Evolutionary conservation across 2,888 invertebrate genomes (phyloP).

Genomic region (Drosophila mayaguana): DNA sequence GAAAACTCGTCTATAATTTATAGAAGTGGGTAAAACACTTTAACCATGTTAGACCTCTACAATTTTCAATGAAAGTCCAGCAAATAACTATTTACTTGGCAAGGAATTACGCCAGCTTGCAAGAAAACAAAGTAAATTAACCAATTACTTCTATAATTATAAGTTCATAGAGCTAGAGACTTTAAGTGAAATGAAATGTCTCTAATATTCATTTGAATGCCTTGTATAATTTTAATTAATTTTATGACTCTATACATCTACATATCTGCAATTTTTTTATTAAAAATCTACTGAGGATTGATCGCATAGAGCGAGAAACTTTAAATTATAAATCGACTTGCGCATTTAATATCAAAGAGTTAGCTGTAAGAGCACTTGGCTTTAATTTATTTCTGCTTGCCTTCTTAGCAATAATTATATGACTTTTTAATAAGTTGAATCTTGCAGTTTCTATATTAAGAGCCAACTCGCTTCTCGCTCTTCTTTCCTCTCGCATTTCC

Average conservation of each 20-base stretch:
- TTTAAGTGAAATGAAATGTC: too few species aligned
- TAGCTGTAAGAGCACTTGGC: background rate
- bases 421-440: background rate
- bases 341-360: background rate
- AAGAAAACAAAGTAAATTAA: too few species aligned
- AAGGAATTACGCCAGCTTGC: background rate
- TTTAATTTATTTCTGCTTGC: too few species aligned
- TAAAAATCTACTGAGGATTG: background rate
- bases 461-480: background rate
- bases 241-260: too few species aligned
- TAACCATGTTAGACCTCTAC: background rate
- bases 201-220: too few species aligned
- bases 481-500: too few species aligned
- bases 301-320: background rate
- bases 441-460: background rate
- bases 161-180: too few species aligned
- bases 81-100: background rate
- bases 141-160: background rate
- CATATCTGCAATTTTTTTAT: too few species aligned
- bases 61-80: background rate
- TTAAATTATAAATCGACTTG: background rate
- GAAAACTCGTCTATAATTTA: conserved; percentile 5
- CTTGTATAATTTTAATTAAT: too few species aligned
- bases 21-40: background rate
- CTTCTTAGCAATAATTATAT: background rate